A percentile compares a stretch with the other conserved stretches of the same genome.
These are phyloP conservation scores for Rosalia funebris DNA, from an alignment of 2,888 invertebrate genomes.

Conservation along the genomic window DNA sequence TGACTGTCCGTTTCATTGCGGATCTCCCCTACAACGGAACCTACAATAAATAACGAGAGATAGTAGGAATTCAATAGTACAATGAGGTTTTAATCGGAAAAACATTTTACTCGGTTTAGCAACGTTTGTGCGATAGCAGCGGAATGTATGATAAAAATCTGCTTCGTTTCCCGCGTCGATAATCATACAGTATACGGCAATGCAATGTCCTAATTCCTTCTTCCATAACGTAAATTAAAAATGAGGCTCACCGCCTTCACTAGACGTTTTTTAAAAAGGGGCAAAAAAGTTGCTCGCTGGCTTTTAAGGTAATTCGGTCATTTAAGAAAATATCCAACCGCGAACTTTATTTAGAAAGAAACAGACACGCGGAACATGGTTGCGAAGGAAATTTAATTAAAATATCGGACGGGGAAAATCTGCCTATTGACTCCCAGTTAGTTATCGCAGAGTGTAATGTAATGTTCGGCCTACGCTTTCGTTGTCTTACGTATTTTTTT, in stretches of 20 bases:
- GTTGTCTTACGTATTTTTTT: too few species aligned
- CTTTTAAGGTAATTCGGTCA: conserved; percentile 7
- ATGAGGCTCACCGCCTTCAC: neutral
- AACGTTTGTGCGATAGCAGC: too few species aligned
- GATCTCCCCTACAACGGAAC: too few species aligned
- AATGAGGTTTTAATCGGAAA: too few species aligned
- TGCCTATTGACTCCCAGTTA: too few species aligned
- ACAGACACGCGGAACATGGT: neutral
- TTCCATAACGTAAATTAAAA: conserved; percentile 11
- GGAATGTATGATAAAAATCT: conserved; percentile 1
- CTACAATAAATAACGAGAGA: too few species aligned
- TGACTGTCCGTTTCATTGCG: too few species aligned
- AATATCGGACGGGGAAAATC: neutral
- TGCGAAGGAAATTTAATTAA: neutral
- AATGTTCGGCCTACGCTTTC: too few species aligned
- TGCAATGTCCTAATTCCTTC: conserved; percentile 16
- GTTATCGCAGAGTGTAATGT: too few species aligned
- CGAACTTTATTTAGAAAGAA: neutral
- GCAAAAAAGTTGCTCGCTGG: neutral
- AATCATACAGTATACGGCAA: too few species aligned
- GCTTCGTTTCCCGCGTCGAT: neutral
- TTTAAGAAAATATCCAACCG: conserved; percentile 9
- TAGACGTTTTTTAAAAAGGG: conserved; percentile 6
- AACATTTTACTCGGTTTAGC: too few species aligned
- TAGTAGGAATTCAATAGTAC: too few species aligned